phyloP scores from a whole-genome alignment of 2,888 invertebrate species.

The Zonitis immaculata region DNA sequence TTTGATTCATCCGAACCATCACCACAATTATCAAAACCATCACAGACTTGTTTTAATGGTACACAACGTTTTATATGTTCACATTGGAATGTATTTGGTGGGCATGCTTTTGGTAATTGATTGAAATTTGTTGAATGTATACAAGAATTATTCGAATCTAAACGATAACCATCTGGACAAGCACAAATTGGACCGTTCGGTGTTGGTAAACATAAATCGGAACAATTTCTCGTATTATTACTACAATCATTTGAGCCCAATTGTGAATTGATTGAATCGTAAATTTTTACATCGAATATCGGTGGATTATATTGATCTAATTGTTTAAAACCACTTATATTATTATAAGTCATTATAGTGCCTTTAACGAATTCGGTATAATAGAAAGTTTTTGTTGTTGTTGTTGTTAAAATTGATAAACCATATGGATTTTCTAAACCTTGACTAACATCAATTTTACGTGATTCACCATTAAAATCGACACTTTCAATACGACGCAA shows the following conservation, averaged over 20 bases:
- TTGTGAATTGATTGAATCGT: constrained; percentile 47
- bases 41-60: constrained; percentile 64
- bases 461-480: constrained; percentile 53
- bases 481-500: constrained; percentile 64
- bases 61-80: constrained; percentile 55
- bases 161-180: constrained; percentile 59
- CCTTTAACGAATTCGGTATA: constrained; percentile 70
- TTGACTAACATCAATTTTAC: constrained; percentile 51
- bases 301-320: constrained; percentile 60
- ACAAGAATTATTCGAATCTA: constrained; percentile 40
- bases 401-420: constrained; percentile 23
- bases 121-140: constrained; percentile 41
- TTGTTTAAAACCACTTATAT: constrained; percentile 46
- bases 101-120: constrained; percentile 35
- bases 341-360: constrained; percentile 52
- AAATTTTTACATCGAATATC: constrained; percentile 64
- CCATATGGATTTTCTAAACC: constrained; percentile 50
- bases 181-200: constrained; percentile 55
- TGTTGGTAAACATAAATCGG: constrained; percentile 66
- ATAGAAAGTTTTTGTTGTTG: constrained; percentile 55
- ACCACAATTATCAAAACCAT: constrained; percentile 69
- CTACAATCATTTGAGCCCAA: constrained; percentile 47
- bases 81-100: constrained; percentile 42
- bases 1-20: constrained; percentile 72
- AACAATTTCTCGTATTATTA: constrained; percentile 50